Evolutionary conservation across 1,140 invertebrate genomes (phyloP).

Genomic region (Calliopsis andreniformis): DNA sequence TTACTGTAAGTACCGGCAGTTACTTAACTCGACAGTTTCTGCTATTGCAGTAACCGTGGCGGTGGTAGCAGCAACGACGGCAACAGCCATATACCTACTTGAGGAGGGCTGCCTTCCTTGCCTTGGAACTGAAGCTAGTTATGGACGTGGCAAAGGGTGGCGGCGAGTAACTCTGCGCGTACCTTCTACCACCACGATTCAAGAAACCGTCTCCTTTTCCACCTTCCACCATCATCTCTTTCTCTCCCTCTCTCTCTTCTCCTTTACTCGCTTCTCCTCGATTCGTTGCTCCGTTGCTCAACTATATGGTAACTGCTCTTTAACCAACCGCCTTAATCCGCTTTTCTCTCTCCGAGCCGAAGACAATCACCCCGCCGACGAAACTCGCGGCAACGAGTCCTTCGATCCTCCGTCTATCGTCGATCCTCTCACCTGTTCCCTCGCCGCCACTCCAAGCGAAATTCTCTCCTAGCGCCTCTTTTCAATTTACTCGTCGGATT

Average conservation of each 20-base stretch:
- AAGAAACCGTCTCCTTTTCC: conserved; percentile 63
- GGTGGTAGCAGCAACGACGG: conserved; percentile 42
- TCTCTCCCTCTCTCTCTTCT: conserved; percentile 28
- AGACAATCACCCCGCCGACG: conserved; percentile 67
- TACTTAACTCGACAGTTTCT: conserved; percentile 79
- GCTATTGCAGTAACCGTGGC: conserved; percentile 66
- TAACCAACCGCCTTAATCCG: conserved; percentile 77
- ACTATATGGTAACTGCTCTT: conserved; percentile 76
- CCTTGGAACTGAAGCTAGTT: conserved; percentile 67
- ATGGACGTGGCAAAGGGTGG: conserved; percentile 54
- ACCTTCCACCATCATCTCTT: conserved; percentile 54
- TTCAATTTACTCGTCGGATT: conserved; percentile 26
- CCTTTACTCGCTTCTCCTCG: conserved; percentile 45
- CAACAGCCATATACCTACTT: conserved; percentile 56
- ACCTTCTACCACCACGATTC: conserved; percentile 42
- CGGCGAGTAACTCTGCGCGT: conserved; percentile 30
- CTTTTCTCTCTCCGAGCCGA: conserved; percentile 68
- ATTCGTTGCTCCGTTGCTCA: conserved; percentile 65
- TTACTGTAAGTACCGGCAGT: conserved; percentile 78
- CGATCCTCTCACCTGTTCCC: conserved; percentile 51
- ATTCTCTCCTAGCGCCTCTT: not conserved
- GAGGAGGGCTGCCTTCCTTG: conserved; percentile 49
- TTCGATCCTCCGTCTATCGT: conserved; percentile 52
- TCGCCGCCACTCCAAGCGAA: not conserved
- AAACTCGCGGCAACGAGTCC: conserved; percentile 30